A percentile compares a stretch with the other conserved stretches of the same genome.
Conservation (phyloP, 2,888 invertebrate genomes). For the Cephus sareptanus region DNA sequence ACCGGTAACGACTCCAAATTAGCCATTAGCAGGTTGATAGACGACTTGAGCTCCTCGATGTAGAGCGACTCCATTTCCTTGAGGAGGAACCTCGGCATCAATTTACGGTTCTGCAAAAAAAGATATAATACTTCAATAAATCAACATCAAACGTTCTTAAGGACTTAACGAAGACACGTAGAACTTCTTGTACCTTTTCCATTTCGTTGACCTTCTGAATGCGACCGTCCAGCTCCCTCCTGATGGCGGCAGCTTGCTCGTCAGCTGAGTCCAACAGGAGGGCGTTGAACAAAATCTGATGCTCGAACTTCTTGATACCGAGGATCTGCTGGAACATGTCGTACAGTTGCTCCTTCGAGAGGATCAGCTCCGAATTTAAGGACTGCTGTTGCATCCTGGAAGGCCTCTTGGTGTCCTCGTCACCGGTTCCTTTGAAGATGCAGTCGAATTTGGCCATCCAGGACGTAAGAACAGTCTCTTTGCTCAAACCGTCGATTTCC, state of each 20-base stretch:
- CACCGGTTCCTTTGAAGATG: constrained; percentile 92
- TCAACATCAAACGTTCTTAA: background rate
- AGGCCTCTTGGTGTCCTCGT: constrained; percentile 89
- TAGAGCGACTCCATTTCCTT: constrained; percentile 99
- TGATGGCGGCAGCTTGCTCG: constrained; percentile 99
- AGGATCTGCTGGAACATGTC: constrained; percentile 99
- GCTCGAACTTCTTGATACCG: constrained; percentile 99
- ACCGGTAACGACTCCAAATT: constrained; percentile 99
- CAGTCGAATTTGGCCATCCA: constrained; percentile 99
- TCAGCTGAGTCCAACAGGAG: constrained; percentile 98
- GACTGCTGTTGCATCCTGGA: constrained; percentile 89
- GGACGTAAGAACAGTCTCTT: constrained; percentile 97
- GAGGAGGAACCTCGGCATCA: constrained; percentile 99
- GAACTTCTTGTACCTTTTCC: constrained; percentile 79
- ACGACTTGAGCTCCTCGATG: constrained; percentile 97
- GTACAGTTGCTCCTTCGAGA: constrained; percentile 98
- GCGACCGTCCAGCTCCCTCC: constrained; percentile 97
- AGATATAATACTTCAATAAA: background rate
- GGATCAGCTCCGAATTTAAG: constrained; percentile 91
- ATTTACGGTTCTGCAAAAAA: constrained; percentile 83
- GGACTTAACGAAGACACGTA: background rate
- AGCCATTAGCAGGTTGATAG: constrained; percentile 97
- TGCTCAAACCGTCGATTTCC: constrained; percentile 98
- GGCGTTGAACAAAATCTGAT: constrained; percentile 98
- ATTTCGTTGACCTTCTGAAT: constrained; percentile 97